phyloP scores from a whole-genome alignment of 1,140 invertebrate species.

The Rhagoletis zephyria region DNA sequence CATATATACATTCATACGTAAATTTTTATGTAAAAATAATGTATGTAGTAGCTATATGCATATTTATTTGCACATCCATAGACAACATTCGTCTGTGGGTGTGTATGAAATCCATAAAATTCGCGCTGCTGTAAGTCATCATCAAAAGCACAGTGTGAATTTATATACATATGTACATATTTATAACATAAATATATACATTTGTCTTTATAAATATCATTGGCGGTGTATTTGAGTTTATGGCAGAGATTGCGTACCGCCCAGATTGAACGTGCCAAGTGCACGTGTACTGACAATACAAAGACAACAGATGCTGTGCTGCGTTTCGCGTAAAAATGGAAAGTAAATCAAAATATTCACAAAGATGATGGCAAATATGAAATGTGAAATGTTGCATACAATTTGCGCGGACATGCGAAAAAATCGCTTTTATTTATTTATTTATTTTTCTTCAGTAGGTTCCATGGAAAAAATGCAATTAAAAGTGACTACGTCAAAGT shows the following conservation, averaged over 20 bases:
- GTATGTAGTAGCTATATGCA: not conserved
- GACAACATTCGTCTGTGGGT: not conserved
- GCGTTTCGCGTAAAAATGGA: not conserved
- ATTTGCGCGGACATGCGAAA: not conserved
- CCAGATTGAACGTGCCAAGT: slow-evolving; percentile 19
- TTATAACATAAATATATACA: not conserved
- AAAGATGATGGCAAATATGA: not conserved
- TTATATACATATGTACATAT: not conserved
- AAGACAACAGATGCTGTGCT: not conserved
- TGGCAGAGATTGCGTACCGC: not conserved
- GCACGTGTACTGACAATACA: not conserved
- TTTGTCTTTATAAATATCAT: not conserved
- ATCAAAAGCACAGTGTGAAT: not conserved
- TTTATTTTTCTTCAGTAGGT: not conserved
- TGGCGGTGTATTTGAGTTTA: not conserved
- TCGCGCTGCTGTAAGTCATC: not conserved
- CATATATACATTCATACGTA: not conserved
- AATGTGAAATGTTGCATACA: not conserved
- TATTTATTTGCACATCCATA: not conserved
- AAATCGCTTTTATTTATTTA: not conserved
- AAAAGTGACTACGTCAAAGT: not conserved
- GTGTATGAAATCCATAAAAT: slow-evolving; percentile 31
- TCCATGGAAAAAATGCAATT: not conserved
- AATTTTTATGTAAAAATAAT: not conserved
- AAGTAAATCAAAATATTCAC: slow-evolving; percentile 38